Conservation (phyloP, 37 sponge, comb jelly and placozoan species). For the Halichondria panicea region DNA sequence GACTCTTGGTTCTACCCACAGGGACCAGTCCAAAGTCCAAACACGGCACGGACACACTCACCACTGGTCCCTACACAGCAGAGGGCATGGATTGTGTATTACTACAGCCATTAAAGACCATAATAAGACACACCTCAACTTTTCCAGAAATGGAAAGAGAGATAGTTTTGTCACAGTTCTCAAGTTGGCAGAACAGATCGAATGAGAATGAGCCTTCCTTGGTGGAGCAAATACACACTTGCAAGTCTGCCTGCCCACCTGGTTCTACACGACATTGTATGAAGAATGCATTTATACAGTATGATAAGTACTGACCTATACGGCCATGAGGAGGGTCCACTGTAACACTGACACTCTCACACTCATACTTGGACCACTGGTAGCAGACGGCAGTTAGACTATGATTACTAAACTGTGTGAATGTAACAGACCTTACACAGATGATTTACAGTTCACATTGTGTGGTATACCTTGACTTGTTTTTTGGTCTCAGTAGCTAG, state of each 20-base stretch:
- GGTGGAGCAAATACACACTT: conserved; percentile 20
- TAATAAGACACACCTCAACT: conserved; percentile 1
- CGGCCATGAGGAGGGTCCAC: conserved; percentile 43
- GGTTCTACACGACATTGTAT: conserved; percentile 18
- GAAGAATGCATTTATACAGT: neutral
- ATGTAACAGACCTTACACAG: neutral
- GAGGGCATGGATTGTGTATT: neutral
- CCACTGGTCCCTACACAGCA: conserved; percentile 40
- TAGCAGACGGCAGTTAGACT: conserved; percentile 40
- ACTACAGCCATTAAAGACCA: neutral
- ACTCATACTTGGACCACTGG: conserved; percentile 32
- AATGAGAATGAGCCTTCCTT: conserved; percentile 23
- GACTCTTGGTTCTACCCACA: conserved; percentile 18
- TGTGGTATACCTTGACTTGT: conserved; percentile 19
- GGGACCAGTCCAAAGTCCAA: conserved; percentile 66
- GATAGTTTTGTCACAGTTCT: conserved; percentile 8
- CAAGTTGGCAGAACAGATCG: conserved; percentile 29
- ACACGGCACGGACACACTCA: conserved; percentile 20
- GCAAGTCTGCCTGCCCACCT: conserved; percentile 31
- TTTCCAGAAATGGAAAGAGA: conserved; percentile 20
- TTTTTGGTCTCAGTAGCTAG: conserved; percentile 10
- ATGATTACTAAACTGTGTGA: conserved; percentile 54
- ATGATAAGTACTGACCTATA: conserved; percentile 36
- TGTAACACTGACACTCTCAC: conserved; percentile 5
- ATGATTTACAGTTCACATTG: neutral